phyloP scores from a whole-genome alignment of 2,888 invertebrate genomes.

The Rhimphoctona megacephalus region DNA sequence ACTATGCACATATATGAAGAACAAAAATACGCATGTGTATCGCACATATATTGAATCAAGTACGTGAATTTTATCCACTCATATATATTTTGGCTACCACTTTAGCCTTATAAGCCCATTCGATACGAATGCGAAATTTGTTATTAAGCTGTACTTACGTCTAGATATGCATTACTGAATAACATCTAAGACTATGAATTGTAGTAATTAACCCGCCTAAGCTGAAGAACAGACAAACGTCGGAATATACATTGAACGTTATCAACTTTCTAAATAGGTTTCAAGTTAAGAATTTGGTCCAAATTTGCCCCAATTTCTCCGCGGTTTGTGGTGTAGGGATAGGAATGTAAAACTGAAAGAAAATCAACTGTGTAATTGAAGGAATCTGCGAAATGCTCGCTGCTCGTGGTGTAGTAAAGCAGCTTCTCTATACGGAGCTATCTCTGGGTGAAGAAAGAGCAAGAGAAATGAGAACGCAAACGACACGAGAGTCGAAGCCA shows the following conservation, averaged over 20 bases:
- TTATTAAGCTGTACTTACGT: neutral
- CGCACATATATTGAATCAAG: neutral
- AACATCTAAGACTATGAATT: neutral
- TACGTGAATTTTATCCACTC: neutral
- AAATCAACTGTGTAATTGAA: slow-evolving; percentile 50
- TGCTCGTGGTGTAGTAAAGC: neutral
- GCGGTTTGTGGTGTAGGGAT: too few relatives aligned
- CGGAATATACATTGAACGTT: neutral
- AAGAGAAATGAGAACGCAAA: slow-evolving; percentile 32
- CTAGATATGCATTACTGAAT: neutral
- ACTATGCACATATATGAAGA: neutral
- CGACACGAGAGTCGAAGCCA: slow-evolving; percentile 35
- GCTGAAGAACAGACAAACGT: too few relatives aligned
- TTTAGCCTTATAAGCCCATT: neutral
- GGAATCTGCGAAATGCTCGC: slow-evolving; percentile 5
- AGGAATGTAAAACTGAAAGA: neutral
- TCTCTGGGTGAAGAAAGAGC: slow-evolving; percentile 5
- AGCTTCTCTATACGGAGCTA: neutral
- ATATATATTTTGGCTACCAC: neutral
- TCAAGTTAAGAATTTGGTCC: neutral
- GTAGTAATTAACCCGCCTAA: too few relatives aligned
- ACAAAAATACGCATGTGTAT: neutral
- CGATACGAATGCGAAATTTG: neutral
- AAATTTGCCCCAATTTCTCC: neutral
- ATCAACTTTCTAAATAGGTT: neutral